A percentile compares a stretch with the other conserved stretches of the same genome.
Conservation (phyloP, 2,797 vertebrate genomes). For the Centroberyx gerrardi region DNA sequence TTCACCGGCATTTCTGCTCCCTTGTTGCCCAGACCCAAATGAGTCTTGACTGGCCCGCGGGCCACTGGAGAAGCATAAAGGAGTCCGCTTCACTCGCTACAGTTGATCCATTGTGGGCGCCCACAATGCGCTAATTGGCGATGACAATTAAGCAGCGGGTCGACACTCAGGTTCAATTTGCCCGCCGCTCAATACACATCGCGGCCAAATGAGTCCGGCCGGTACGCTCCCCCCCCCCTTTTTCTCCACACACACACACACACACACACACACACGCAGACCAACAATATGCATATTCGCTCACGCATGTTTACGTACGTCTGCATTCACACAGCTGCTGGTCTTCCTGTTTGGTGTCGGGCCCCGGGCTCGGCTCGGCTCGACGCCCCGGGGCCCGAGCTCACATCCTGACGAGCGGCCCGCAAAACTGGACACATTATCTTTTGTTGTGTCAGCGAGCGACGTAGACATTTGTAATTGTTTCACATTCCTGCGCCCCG, state of each 20-base stretch:
- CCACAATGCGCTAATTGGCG: constrained; percentile 96
- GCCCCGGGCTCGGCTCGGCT: too few species aligned
- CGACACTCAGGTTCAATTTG: constrained; percentile 89
- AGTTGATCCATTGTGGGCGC: constrained; percentile 93
- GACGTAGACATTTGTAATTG: neutral
- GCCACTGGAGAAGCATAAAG: constrained; percentile 96
- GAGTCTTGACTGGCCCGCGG: constrained; percentile 96
- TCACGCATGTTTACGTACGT: constrained; percentile 43
- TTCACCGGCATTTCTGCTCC: constrained; percentile 91
- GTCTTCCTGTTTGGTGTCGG: too few species aligned
- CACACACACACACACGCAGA: neutral
- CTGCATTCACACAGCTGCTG: too few species aligned
- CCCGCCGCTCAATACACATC: constrained; percentile 76
- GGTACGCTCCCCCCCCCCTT: constrained; percentile 8
- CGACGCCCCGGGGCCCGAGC: too few species aligned
- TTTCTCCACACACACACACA: neutral
- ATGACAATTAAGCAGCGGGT: constrained; percentile 93
- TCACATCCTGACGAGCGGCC: too few species aligned
- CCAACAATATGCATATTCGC: constrained; percentile 39
- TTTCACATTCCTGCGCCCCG: neutral
- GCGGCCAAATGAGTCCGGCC: constrained; percentile 66
- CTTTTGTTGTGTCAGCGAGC: constrained; percentile 10
- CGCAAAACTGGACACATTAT: constrained; percentile 1
- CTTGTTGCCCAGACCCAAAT: constrained; percentile 92
- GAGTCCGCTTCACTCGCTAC: constrained; percentile 90